Conservation (phyloP, 2,113 vertebrate genomes). For the Aspiorhynchus laticeps region DNA sequence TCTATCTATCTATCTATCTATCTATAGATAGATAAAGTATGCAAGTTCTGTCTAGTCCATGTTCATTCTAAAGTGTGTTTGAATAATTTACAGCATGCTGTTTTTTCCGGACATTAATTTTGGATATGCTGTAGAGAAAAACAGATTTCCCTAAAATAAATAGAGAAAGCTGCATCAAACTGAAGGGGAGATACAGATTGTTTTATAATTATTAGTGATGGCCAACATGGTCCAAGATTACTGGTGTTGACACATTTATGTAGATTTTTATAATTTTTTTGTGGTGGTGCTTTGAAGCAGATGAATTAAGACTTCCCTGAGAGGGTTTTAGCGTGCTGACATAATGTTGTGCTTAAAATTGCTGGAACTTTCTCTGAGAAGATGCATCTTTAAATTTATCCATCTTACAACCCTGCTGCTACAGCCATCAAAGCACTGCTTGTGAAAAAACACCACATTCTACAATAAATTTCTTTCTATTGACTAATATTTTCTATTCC, state of each 20-base stretch:
- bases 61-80: background rate
- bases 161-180: background rate
- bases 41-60: background rate
- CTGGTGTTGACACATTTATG: constrained; percentile 6
- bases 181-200: background rate
- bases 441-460: constrained; percentile 1
- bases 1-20: background rate
- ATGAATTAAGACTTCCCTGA: background rate
- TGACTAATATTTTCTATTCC: constrained; percentile 7
- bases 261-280: background rate
- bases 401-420: background rate
- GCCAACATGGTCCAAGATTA: background rate
- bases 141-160: background rate
- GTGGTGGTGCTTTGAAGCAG: constrained; percentile 6
- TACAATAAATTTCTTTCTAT: background rate
- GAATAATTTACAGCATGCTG: background rate
- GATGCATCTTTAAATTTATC: background rate
- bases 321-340: constrained; percentile 3
- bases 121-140: background rate
- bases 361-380: background rate
- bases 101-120: background rate
- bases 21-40: background rate
- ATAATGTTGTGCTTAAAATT: constrained; percentile 11
- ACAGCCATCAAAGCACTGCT: background rate
- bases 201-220: constrained; percentile 2